Percentiles rank a stretch among this genome's conserved stretches.
Conservation (phyloP, 2,888 invertebrate species). For the Tachystola acroxantha region DNA sequence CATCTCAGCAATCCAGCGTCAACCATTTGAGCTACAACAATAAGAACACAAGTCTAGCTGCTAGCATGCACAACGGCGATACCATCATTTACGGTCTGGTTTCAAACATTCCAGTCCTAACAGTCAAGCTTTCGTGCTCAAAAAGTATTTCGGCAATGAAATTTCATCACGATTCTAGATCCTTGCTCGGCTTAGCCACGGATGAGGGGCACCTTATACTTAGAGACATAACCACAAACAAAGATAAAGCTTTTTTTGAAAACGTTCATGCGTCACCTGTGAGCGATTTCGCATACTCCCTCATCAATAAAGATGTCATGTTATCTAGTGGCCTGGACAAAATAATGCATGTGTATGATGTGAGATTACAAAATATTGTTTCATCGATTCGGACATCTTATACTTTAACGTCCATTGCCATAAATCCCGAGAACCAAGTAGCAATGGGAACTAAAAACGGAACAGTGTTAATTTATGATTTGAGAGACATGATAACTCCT, state of each 20-base stretch:
- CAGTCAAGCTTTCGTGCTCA: conserved; percentile 57
- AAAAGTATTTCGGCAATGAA: conserved; percentile 68
- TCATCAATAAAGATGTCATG: conserved; percentile 74
- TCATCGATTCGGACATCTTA: conserved; percentile 56
- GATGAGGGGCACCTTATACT: conserved; percentile 69
- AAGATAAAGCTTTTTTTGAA: conserved; percentile 65
- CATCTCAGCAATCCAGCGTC: conserved; percentile 53
- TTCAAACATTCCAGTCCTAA: conserved; percentile 64
- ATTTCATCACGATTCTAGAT: conserved; percentile 66
- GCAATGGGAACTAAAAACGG: conserved; percentile 77
- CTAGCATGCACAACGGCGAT: conserved; percentile 68
- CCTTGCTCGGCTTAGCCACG: conserved; percentile 66
- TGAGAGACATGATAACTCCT: conserved; percentile 68
- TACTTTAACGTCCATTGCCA: conserved; percentile 56
- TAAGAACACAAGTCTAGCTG: conserved; percentile 68
- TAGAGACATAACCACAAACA: conserved; percentile 62
- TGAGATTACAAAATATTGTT: conserved; percentile 65
- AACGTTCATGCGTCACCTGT: conserved; percentile 77
- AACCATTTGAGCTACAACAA: conserved; percentile 65
- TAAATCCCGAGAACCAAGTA: conserved; percentile 67
- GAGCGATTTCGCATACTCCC: conserved; percentile 76
- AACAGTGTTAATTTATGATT: conserved; percentile 72
- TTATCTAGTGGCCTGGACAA: conserved; percentile 77
- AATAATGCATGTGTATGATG: conserved; percentile 76
- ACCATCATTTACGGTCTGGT: conserved; percentile 69